A percentile compares a stretch with the other conserved stretches of the same genome.
Conservation (phyloP, 2,113 vertebrate species). For the Burhinus oedicnemus region DNA sequence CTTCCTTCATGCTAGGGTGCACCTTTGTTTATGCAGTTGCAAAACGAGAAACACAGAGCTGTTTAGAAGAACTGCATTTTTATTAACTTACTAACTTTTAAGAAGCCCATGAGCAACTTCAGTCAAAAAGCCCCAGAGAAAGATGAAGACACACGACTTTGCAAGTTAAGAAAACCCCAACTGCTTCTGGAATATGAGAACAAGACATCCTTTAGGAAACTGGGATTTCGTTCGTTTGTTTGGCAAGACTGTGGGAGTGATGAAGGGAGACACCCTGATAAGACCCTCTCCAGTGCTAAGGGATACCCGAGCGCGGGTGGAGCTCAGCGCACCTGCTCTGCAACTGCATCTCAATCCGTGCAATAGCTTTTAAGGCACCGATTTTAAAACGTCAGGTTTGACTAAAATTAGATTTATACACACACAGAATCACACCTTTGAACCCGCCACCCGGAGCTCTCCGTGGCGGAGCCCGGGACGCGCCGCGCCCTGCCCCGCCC, state of each 20-base stretch:
- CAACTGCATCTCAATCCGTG: fast-evolving
- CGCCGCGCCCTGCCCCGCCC: not conserved
- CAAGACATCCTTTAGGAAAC: not conserved
- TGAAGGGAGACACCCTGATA: not conserved
- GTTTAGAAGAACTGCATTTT: not conserved
- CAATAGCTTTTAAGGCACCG: fast-evolving
- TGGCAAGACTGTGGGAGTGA: not conserved
- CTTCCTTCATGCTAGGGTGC: not conserved
- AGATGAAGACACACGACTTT: not conserved
- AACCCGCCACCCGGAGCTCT: fast-evolving
- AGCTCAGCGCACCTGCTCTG: not conserved
- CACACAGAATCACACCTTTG: not conserved
- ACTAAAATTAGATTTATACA: too few species aligned
- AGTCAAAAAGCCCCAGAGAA: not conserved
- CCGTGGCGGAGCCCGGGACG: too few species aligned
- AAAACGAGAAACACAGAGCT: not conserved
- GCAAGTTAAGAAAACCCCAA: not conserved
- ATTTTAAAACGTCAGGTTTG: fast-evolving
- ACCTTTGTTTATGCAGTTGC: too few species aligned
- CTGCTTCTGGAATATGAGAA: not conserved
- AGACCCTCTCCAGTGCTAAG: fast-evolving
- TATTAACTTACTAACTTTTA: not conserved
- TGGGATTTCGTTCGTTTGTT: not conserved
- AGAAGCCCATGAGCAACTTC: not conserved
- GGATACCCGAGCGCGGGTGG: fast-evolving